Percentiles rank a stretch among this genome's conserved stretches.
phyloP scores from a whole-genome alignment of 1,140 invertebrate species.

The Chrysopa pallens region DNA sequence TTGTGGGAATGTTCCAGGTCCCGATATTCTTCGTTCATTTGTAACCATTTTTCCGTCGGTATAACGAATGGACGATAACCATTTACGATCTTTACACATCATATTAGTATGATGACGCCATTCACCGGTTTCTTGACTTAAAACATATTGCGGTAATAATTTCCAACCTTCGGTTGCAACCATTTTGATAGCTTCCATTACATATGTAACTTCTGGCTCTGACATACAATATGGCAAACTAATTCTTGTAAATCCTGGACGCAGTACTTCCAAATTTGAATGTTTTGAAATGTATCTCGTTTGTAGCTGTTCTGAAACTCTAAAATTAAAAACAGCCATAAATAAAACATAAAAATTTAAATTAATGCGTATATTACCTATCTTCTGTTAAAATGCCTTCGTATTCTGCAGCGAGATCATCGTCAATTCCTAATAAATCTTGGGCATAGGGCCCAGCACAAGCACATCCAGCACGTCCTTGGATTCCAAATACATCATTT shows the following conservation, averaged over 20 bases:
- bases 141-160: conserved; percentile 67
- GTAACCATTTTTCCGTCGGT: conserved; percentile 56
- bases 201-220: conserved; percentile 60
- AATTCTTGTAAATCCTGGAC: conserved; percentile 73
- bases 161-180: conserved; percentile 80
- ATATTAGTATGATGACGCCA: conserved; percentile 73
- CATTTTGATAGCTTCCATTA: conserved; percentile 71
- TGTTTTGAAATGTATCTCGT: conserved; percentile 36
- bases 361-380: conserved; percentile 29
- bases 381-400: conserved; percentile 59
- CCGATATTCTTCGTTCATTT: conserved; percentile 45
- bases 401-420: conserved; percentile 52
- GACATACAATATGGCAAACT: conserved; percentile 75
- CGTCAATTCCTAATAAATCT: conserved; percentile 67
- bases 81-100: conserved; percentile 63
- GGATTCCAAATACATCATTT: conserved; percentile 85
- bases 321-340: conserved; percentile 12
- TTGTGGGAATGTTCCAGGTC: conserved; percentile 46
- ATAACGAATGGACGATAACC: conserved; percentile 62
- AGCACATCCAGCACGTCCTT: conserved; percentile 69
- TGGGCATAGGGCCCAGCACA: conserved; percentile 72
- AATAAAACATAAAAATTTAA: background rate
- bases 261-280: conserved; percentile 49
- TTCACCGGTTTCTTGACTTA: conserved; percentile 75
- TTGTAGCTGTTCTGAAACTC: conserved; percentile 37